Evolutionary conservation across 1,140 invertebrate species (phyloP).

Genomic region (Leucophenga varia): DNA sequence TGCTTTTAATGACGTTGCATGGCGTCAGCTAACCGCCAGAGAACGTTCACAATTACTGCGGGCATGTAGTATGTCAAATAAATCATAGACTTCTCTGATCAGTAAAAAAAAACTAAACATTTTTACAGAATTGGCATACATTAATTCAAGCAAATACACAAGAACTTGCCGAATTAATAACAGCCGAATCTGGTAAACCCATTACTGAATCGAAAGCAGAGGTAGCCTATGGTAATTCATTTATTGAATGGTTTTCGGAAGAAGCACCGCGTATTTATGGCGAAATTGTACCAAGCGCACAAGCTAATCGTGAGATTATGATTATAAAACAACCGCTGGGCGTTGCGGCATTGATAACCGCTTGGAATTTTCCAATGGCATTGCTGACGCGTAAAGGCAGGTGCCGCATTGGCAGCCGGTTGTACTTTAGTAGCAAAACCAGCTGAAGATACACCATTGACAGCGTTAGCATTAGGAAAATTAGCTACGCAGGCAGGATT

Average conservation of each 20-base stretch:
- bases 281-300: constrained; percentile 77
- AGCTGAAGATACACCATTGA: constrained; percentile 91
- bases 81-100: background rate
- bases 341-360: constrained; percentile 90
- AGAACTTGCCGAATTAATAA: constrained; percentile 77
- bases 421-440: constrained; percentile 94
- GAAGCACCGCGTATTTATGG: constrained; percentile 86
- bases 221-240: constrained; percentile 85
- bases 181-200: constrained; percentile 88
- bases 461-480: constrained; percentile 79
- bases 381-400: constrained; percentile 95
- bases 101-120: constrained; percentile 10
- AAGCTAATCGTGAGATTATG: constrained; percentile 73
- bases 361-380: constrained; percentile 97
- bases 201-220: constrained; percentile 83
- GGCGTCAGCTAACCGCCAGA: constrained; percentile 74
- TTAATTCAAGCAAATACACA: constrained; percentile 71
- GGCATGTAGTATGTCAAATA: constrained; percentile 1
- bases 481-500: constrained; percentile 75
- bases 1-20: constrained; percentile 68
- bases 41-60: constrained; percentile 67
- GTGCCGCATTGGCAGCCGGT: constrained; percentile 86
- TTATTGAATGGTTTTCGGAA: constrained; percentile 94
- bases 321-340: constrained; percentile 85
- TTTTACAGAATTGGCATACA: constrained; percentile 70